phyloP scores from a whole-genome alignment of 2,888 invertebrate species.

The Tiliacea aurago region DNA sequence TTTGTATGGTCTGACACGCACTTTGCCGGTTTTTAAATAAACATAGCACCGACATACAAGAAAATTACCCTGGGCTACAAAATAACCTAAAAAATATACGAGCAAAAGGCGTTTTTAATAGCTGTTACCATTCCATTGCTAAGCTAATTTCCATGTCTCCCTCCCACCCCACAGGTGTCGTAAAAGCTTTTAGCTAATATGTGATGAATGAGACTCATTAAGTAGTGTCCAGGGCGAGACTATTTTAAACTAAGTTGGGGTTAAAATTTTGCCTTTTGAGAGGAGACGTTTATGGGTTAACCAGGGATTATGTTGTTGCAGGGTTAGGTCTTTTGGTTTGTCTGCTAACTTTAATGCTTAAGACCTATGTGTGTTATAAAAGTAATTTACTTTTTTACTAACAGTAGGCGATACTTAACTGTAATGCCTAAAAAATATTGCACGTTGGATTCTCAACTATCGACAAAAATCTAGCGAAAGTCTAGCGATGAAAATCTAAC shows the following conservation, averaged over 20 bases:
- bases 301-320: not conserved
- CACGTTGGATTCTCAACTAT: not conserved
- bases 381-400: not conserved
- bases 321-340: not conserved
- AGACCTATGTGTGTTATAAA: not conserved
- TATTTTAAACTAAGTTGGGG: slow-evolving; percentile 14
- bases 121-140: not conserved
- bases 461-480: too few species aligned
- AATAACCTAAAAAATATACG: not conserved
- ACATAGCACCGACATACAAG: too few species aligned
- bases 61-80: not conserved
- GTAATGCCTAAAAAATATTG: not conserved
- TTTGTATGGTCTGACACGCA: too few species aligned
- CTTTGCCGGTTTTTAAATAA: too few species aligned
- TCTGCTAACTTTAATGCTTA: slow-evolving; percentile 1
- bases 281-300: not conserved
- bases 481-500: not conserved
- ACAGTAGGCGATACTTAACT: not conserved
- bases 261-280: not conserved
- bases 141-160: slow-evolving; percentile 43
- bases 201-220: slow-evolving; percentile 36
- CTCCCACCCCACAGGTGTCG: slow-evolving; percentile 31
- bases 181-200: slow-evolving; percentile 52
- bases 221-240: not conserved
- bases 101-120: not conserved